Evolutionary conservation across 2,888 invertebrate species (phyloP), one percentile per base, ranked within the genome.

Genomic region (Rutpela maculata): DNA sequence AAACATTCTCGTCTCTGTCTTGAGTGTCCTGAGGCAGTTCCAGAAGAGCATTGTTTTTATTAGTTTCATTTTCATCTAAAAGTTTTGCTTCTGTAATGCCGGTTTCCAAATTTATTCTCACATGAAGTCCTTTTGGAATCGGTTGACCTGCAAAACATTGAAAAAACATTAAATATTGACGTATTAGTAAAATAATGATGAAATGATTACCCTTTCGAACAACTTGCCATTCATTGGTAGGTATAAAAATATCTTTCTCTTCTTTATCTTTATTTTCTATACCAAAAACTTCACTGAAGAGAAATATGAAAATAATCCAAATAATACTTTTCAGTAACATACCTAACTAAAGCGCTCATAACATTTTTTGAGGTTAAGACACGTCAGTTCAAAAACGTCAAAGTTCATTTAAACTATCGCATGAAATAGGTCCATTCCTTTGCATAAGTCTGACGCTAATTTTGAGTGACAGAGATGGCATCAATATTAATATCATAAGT

Each of bases 71-170:
- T 84, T 87, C 86, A 31, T 93, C 93, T 80, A 95, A 84, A 50
- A 96, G 88, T 89, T 95, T 96, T 0, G 95, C 96, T 88, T 96
- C 95, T 56, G 92, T 94, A 78, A 92, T 86, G 0, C 95, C 95
- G 12, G 95, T 95, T 88, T 93, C 89, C n/a, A 96, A 89, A 90
- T 96, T 94, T 76, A 96, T 92, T 66, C 95, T 91, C 6, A 95
- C 91, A 87, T 96, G 96, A 3, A 96, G 90, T 0, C 96, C 96
- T 75, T 91, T 89, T 0, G 96, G 95, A 82, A 96, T 91, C 18
- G 91, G 90, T 88, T 95, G 95, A 77, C 94, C 96, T 95, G 81
- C 60, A 88, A 74, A 68, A 66, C n/a, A 70, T 65, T 65, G 1
- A 65, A 12, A 65, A 35, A 19, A 11, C 1, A 19, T 19, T 26